These are phyloP conservation scores for Mechanitis mazaeus DNA, from an alignment of 2,888 invertebrate genomes.

Conservation along the genomic window DNA sequence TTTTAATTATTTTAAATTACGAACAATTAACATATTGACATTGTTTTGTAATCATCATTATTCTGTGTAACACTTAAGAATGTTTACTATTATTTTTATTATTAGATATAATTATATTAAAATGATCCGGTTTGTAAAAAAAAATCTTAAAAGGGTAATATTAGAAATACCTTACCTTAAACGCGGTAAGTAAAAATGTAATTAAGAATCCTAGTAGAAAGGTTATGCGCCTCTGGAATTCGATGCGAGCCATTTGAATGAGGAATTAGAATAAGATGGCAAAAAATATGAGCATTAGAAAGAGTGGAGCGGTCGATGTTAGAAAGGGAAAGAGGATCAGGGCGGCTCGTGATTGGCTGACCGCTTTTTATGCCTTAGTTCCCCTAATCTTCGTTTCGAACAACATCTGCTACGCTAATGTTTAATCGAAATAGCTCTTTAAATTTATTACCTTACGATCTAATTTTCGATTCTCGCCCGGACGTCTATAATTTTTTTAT, in stretches of 20 bases:
- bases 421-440: conserved; percentile 70
- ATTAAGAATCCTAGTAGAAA: conserved; percentile 46
- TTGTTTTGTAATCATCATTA: too few relatives aligned
- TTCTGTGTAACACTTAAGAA: too few relatives aligned
- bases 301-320: conserved; percentile 50
- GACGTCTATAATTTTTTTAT: conserved; percentile 52
- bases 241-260: conserved; percentile 68
- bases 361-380: conserved; percentile 75
- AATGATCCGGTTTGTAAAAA: conserved; percentile 6
- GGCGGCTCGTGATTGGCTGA: conserved; percentile 63
- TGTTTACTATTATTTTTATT: not conserved
- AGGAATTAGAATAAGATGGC: conserved; percentile 73
- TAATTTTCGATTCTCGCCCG: conserved; percentile 52
- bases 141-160: conserved; percentile 19
- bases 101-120: not conserved
- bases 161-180: conserved; percentile 29
- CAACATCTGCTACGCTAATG: conserved; percentile 71
- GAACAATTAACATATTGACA: too few relatives aligned
- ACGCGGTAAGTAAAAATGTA: conserved; percentile 30
- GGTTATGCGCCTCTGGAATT: conserved; percentile 66
- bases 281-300: conserved; percentile 75
- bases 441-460: conserved; percentile 63
- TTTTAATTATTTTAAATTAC: too few relatives aligned
- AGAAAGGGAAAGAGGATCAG: conserved; percentile 51
- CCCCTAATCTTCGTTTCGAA: conserved; percentile 75